Conservation (phyloP, 2,888 invertebrate genomes). For the Leptopterna dolabrata region DNA sequence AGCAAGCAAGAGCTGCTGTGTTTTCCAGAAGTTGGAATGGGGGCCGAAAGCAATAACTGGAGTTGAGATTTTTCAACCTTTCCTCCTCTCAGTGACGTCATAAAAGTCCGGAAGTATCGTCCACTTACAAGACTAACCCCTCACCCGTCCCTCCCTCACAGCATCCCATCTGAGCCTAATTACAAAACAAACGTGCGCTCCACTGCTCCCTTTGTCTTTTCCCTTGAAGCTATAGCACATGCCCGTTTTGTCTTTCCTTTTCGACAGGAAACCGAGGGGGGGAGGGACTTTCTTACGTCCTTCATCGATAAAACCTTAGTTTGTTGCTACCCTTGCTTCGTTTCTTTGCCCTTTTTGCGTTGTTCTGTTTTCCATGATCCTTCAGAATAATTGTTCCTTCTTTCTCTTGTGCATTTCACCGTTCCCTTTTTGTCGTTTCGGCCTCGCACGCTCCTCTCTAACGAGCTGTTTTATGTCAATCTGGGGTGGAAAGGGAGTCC, state of each 20-base stretch:
- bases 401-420: not conserved
- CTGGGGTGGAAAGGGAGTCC: not conserved
- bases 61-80: not conserved
- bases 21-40: not conserved
- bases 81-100: not conserved
- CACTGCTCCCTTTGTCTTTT: conserved; percentile 28
- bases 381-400: not conserved
- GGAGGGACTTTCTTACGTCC: not conserved
- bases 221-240: not conserved
- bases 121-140: conserved; percentile 3
- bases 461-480: not conserved
- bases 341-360: not conserved
- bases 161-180: conserved; percentile 19
- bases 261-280: not conserved
- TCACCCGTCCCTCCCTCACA: not conserved
- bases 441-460: not conserved
- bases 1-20: not conserved
- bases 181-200: conserved; percentile 43
- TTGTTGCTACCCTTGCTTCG: conserved; percentile 9
- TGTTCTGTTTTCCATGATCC: not conserved
- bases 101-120: conserved; percentile 13
- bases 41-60: conserved; percentile 21
- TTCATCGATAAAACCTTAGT: conserved; percentile 21
- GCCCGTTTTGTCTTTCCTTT: conserved; percentile 16
- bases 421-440: not conserved